Percentiles rank a stretch among this genome's conserved stretches.
These are phyloP conservation scores for Phenganax subtilis DNA, from an alignment of 92 coral and sea anemone genomes.

Conservation along the genomic window DNA sequence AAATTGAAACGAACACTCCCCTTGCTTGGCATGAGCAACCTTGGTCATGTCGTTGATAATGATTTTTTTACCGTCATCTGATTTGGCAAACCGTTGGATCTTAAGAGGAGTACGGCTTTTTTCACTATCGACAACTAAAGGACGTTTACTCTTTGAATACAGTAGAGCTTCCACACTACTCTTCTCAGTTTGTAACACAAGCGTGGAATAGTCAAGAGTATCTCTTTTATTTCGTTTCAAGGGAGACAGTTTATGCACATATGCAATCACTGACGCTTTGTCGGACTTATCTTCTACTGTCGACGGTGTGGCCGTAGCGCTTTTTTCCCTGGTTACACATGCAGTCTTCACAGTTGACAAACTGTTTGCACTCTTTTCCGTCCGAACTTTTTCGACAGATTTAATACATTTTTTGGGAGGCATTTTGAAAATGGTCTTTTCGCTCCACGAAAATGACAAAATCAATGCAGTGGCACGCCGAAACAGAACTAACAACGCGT, in stretches of 20 bases:
- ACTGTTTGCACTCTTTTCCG: too few relatives aligned
- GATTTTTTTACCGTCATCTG: constrained; percentile 44
- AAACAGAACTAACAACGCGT: too few relatives aligned
- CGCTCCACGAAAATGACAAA: too few relatives aligned
- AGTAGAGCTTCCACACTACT: constrained; percentile 29
- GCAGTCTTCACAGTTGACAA: too few relatives aligned
- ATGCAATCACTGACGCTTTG: constrained; percentile 3
- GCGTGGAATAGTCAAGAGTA: constrained; percentile 32
- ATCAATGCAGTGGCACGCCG: too few relatives aligned
- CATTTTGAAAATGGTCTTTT: too few relatives aligned
- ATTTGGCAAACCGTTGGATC: constrained; percentile 43
- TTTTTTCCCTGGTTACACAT: too few relatives aligned
- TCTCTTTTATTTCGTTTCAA: constrained; percentile 15
- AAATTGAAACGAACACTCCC: constrained; percentile 48
- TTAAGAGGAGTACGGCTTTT: constrained; percentile 19
- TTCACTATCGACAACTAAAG: constrained; percentile 22
- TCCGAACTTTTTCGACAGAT: too few relatives aligned
- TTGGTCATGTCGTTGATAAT: constrained; percentile 52
- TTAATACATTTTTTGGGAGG: too few relatives aligned
- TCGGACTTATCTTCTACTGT: too few relatives aligned
- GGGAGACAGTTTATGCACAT: constrained; percentile 41
- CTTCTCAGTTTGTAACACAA: constrained; percentile 30
- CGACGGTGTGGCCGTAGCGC: too few relatives aligned
- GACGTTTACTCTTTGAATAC: constrained; percentile 31
- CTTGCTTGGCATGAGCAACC: constrained; percentile 38